Evolutionary conservation across 23 tunicate genomes (phyloP).

Genomic region (Clavelina lepadiformis): DNA sequence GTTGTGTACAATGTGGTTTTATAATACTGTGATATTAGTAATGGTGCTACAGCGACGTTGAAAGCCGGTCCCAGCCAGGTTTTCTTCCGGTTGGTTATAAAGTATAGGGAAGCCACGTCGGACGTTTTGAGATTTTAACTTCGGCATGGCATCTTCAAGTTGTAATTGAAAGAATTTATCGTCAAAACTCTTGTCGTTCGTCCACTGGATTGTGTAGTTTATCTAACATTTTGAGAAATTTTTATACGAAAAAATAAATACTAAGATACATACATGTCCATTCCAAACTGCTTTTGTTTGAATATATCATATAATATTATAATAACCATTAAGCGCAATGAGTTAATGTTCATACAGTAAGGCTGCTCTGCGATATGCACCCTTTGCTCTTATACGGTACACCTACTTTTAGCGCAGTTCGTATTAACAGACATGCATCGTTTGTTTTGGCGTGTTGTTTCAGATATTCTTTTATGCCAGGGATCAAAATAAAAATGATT

Average conservation of each 20-base stretch:
- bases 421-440: not conserved
- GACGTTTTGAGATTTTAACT: constrained; percentile 3
- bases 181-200: constrained; percentile 2
- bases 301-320: too few species aligned
- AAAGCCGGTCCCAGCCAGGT: not conserved
- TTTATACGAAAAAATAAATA: too few species aligned
- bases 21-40: too few species aligned
- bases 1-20: too few species aligned
- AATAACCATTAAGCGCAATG: too few species aligned
- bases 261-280: too few species aligned
- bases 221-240: too few species aligned
- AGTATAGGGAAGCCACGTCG: too few species aligned
- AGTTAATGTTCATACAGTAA: too few species aligned
- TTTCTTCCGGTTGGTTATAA: not conserved
- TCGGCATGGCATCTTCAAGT: constrained; percentile 21
- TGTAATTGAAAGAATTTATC: not conserved
- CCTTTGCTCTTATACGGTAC: too few species aligned
- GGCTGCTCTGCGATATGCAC: too few species aligned
- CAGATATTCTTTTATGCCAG: constrained; percentile 25
- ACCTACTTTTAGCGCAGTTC: constrained; percentile 12
- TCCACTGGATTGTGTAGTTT: constrained; percentile 19
- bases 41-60: constrained; percentile 11
- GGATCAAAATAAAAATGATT: constrained; percentile 26
- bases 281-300: not conserved
- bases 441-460: constrained; percentile 8